These are phyloP conservation scores for Heliconius ismenius DNA, from an alignment of 2,888 invertebrate genomes.

Conservation along the genomic window DNA sequence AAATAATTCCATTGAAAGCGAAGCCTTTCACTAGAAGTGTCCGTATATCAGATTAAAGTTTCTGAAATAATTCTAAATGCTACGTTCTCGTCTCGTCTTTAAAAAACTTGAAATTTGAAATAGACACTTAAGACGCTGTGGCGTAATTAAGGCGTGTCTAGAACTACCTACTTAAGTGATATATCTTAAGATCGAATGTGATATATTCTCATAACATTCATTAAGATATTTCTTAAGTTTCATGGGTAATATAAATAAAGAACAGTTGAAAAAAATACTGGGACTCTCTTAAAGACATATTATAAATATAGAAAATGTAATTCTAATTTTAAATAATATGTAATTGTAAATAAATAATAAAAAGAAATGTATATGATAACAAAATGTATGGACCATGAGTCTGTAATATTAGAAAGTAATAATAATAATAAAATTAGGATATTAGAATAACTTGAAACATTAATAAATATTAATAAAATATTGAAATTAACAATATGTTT, in stretches of 20 bases:
- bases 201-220: neutral
- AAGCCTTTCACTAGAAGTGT: conserved; percentile 49
- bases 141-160: neutral
- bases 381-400: no score
- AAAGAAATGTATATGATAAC: no score
- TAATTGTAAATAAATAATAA: no score
- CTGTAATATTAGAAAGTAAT: neutral
- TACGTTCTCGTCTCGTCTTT: neutral
- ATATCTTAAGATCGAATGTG: neutral
- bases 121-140: neutral
- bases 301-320: no score
- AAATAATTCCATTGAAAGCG: conserved; percentile 44
- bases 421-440: neutral
- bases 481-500: neutral
- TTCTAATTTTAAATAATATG: no score
- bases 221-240: no score
- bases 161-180: neutral
- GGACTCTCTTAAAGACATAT: no score
- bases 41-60: conserved; percentile 35
- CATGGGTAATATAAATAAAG: no score
- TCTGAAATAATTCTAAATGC: conserved; percentile 10
- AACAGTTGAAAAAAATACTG: no score
- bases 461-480: neutral
- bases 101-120: conserved; percentile 5
- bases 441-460: neutral